Base-by-base conservation (phyloP, 2,888 invertebrate genomes). In the Trimorus sp. region DNA sequence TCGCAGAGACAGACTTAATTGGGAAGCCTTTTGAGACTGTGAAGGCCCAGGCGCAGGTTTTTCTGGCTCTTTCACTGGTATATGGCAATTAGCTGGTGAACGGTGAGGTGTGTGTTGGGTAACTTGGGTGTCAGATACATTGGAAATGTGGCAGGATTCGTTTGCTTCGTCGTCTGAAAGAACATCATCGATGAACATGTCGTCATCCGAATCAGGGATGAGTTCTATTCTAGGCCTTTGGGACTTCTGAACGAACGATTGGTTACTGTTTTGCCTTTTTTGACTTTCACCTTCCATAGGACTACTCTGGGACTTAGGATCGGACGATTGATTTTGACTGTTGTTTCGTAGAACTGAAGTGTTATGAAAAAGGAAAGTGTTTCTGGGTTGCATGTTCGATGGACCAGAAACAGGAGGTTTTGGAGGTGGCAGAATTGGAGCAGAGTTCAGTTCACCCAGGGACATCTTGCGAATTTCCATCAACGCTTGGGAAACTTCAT, bases 191-290 rank as follows among this genome's bases (percentile, higher is more conserved):
- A 71, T 79, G 68, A 89, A 89, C 66, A 89, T 86, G 70, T 89
- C 89, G 6, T 88, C 87, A 8, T 88, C 88, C 0, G 88, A 89
- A 51, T 86, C 85, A 0, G 66, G 53, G 8, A 53, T 78, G 11
- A 81, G 26, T 54, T 54, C 36, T 40, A 36, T 51, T 7, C n/a
- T 16, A 14, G 3, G 9, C 49, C 12, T n/a, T n/a, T n/a, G n/a
- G n/a, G n/a, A 38, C 38, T 38, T 38, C 38, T 38, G 38, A 8
- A 38, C 38, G 38, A 38, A 8, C 38, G 6, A 8, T 38, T 38
- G 38, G 6, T 38, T 38, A 38, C 38, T n/a, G n/a, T n/a, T n/a
- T n/a, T n/a, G n/a, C n/a, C n/a, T 7, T 38, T 40, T 40, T n/a
- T 9, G 36, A 36, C 12, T 36, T 56, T 56, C 36, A 8, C 12